Evolutionary conservation across 1,140 invertebrate species (phyloP).

Genomic region (Zaprionus kolodkinae): DNA sequence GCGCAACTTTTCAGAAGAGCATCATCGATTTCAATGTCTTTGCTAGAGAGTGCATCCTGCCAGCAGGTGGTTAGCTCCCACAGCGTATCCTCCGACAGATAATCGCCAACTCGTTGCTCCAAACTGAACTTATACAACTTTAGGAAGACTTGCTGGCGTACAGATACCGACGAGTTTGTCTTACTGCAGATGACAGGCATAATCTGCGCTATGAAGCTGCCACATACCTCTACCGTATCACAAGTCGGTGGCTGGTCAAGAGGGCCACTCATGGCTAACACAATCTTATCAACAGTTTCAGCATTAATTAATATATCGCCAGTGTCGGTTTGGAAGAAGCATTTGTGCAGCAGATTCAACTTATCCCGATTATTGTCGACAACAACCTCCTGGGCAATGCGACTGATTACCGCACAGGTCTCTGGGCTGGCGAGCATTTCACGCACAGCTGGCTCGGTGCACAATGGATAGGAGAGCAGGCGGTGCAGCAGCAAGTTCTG

Average conservation of each 20-base stretch:
- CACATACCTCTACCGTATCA: constrained; percentile 84
- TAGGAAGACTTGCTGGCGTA: constrained; percentile 83
- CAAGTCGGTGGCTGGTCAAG: constrained; percentile 61
- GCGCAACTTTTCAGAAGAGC: constrained; percentile 58
- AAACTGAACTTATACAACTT: constrained; percentile 84
- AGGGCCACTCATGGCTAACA: constrained; percentile 82
- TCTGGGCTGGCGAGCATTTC: constrained; percentile 85
- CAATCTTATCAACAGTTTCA: constrained; percentile 85
- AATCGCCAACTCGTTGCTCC: constrained; percentile 67
- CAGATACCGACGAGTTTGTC: constrained; percentile 70
- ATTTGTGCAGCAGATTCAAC: constrained; percentile 84
- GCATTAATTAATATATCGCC: constrained; percentile 85
- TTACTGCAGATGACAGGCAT: constrained; percentile 84
- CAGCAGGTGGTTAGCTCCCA: constrained; percentile 86
- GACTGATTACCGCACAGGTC: constrained; percentile 82
- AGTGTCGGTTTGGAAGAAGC: constrained; percentile 80
- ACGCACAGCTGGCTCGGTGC: constrained; percentile 84
- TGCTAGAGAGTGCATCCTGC: constrained; percentile 85
- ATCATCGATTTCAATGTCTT: constrained; percentile 69
- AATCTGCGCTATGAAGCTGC: constrained; percentile 85
- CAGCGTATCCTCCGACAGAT: constrained; percentile 84
- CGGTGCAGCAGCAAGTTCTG: constrained; percentile 84
- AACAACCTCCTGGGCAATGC: constrained; percentile 83
- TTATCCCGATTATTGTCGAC: constrained; percentile 83
- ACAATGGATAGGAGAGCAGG: constrained; percentile 85